phyloP scores from a whole-genome alignment of 1,140 invertebrate species.

The Mercenaria mercenaria region DNA sequence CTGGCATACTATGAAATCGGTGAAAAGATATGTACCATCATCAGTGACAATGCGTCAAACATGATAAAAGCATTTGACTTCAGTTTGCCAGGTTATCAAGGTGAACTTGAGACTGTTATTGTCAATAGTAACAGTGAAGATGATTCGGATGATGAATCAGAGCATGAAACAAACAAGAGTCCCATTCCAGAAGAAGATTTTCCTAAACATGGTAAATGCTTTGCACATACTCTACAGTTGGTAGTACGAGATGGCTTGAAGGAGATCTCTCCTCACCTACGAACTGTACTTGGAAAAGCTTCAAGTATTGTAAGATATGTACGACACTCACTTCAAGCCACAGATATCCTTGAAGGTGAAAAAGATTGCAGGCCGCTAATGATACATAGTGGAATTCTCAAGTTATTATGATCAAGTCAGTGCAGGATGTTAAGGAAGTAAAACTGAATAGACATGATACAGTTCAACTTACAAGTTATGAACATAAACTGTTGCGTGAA shows the following conservation, averaged over 20 bases:
- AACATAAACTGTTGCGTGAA: not conserved
- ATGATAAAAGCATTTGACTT: conserved; percentile 13
- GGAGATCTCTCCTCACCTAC: not conserved
- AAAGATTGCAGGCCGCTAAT: conserved; percentile 15
- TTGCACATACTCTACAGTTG: conserved; percentile 16
- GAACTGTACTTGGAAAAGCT: not conserved
- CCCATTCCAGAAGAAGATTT: not conserved
- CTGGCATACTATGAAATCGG: conserved; percentile 48
- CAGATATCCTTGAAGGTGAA: conserved; percentile 2
- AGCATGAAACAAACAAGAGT: not conserved
- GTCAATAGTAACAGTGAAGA: not conserved
- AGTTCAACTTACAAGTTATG: not conserved
- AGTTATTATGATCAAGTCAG: conserved; percentile 3
- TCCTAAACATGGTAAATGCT: not conserved
- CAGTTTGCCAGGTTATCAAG: not conserved
- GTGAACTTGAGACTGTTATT: not conserved
- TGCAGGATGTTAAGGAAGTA: not conserved
- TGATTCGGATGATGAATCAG: conserved; percentile 4
- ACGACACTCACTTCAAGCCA: not conserved
- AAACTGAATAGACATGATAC: not conserved
- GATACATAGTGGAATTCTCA: conserved; percentile 9
- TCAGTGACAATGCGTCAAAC: conserved; percentile 23
- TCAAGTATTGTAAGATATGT: conserved; percentile 27
- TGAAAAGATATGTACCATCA: not conserved
- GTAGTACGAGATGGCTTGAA: not conserved